These are phyloP conservation scores for Pampus argenteus DNA, from an alignment of 2,797 vertebrate species.

Conservation along the genomic window DNA sequence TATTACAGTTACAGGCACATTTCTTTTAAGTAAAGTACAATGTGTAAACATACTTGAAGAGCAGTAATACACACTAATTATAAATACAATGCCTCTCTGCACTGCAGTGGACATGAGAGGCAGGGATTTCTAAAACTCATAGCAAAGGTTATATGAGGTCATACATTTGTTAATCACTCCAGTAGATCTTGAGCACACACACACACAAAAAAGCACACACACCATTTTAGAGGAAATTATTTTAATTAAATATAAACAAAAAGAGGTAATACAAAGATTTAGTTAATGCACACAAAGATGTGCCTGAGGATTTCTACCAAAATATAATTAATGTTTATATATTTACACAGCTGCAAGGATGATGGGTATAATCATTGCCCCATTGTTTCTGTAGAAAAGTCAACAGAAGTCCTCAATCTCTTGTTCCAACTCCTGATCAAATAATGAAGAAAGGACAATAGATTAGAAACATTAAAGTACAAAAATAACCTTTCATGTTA, in stretches of 20 bases:
- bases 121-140: neutral
- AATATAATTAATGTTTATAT: constrained; percentile 64
- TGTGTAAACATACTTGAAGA: constrained; percentile 1
- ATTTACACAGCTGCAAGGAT: constrained; percentile 53
- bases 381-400: constrained; percentile 31
- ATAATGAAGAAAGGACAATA: constrained; percentile 14
- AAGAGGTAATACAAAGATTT: constrained; percentile 58
- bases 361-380: neutral
- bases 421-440: constrained; percentile 81
- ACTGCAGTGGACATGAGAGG: neutral
- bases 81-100: too few relatives aligned
- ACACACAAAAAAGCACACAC: constrained; percentile 15
- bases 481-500: neutral
- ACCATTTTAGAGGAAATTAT: constrained; percentile 20
- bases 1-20: neutral
- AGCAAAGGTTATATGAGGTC: neutral
- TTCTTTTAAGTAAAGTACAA: neutral
- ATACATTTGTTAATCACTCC: neutral
- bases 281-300: constrained; percentile 49
- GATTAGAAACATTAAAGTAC: constrained; percentile 33
- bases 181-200: constrained; percentile 4
- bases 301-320: constrained; percentile 62
- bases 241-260: constrained; percentile 74
- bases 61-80: neutral
- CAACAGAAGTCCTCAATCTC: constrained; percentile 83